Evolutionary conservation across 2,888 invertebrate species (phyloP).

Genomic region (Esperia sulphurella): DNA sequence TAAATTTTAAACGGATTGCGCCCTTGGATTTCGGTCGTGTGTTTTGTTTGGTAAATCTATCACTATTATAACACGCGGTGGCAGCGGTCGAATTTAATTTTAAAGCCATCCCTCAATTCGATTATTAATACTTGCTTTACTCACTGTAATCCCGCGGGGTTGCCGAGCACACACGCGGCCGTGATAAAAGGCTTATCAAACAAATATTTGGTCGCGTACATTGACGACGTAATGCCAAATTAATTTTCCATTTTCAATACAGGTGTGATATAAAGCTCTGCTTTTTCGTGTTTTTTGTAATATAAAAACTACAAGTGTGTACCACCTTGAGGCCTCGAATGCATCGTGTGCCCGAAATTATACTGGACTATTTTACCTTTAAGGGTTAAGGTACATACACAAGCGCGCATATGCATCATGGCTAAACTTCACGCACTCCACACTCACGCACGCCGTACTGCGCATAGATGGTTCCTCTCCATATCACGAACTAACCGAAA

Average conservation of each 20-base stretch:
- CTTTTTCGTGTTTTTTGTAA: too few species aligned
- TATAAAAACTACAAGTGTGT: too few species aligned
- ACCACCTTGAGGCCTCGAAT: too few species aligned
- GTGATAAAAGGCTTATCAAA: conserved; percentile 52
- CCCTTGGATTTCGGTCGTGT: conserved; percentile 71
- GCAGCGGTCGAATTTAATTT: conserved; percentile 44
- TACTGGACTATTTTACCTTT: too few species aligned
- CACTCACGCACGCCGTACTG: too few species aligned
- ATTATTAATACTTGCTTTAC: conserved; percentile 65
- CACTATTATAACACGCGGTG: conserved; percentile 33
- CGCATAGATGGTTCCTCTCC: too few species aligned
- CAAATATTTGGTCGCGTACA: conserved; percentile 13
- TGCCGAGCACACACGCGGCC: conserved; percentile 31
- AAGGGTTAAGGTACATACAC: too few species aligned
- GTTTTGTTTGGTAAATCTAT: conserved; percentile 73
- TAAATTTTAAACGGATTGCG: conserved; percentile 79
- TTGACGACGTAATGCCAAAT: background rate
- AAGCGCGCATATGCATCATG: too few species aligned
- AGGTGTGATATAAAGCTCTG: too few species aligned
- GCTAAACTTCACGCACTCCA: too few species aligned
- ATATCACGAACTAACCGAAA: too few species aligned
- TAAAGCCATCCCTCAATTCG: conserved; percentile 47
- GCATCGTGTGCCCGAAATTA: too few species aligned
- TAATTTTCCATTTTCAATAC: background rate
- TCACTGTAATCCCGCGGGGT: conserved; percentile 43